phyloP scores from a whole-genome alignment of 30 jellyfish, hydroid and myxozoan species.

The Turritopsis dohrnii region DNA sequence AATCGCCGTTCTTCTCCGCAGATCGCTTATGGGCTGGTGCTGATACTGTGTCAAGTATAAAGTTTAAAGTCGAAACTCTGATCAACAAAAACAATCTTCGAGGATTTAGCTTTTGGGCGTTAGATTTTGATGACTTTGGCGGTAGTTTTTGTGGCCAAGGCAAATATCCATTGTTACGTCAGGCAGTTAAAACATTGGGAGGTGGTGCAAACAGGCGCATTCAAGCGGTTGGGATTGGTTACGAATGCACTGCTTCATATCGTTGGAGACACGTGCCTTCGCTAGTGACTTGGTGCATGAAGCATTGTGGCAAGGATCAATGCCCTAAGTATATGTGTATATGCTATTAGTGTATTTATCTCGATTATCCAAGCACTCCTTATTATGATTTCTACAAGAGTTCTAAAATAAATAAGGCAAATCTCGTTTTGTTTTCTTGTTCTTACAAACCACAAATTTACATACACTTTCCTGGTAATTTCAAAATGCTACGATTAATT shows the following conservation, averaged over 20 bases:
- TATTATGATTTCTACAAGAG: not conserved
- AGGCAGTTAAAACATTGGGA: slow-evolving; percentile 32
- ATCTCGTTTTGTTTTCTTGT: no score
- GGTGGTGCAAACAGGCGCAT: not conserved
- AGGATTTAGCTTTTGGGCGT: slow-evolving; percentile 92
- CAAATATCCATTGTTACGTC: slow-evolving; percentile 70
- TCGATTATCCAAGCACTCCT: not conserved
- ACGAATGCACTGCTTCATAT: slow-evolving; percentile 8
- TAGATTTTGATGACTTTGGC: slow-evolving; percentile 78
- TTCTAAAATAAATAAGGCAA: no score
- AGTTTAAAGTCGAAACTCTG: slow-evolving; percentile 53
- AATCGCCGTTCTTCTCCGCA: slow-evolving; percentile 74
- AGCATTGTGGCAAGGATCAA: not conserved
- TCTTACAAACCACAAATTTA: no score
- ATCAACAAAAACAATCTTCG: slow-evolving; percentile 44
- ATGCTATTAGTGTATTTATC: not conserved
- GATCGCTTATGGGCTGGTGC: slow-evolving; percentile 76
- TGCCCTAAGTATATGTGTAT: slow-evolving; percentile 16
- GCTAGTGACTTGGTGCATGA: slow-evolving; percentile 13
- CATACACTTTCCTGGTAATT: no score
- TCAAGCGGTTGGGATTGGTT: not conserved
- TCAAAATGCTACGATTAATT: no score
- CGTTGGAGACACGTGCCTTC: slow-evolving; percentile 11
- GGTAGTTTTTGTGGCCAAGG: slow-evolving; percentile 73
- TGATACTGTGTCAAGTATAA: slow-evolving; percentile 59